These are phyloP conservation scores for Collichthys lucidus DNA, from an alignment of 2,113 vertebrate species.

Conservation along the genomic window DNA sequence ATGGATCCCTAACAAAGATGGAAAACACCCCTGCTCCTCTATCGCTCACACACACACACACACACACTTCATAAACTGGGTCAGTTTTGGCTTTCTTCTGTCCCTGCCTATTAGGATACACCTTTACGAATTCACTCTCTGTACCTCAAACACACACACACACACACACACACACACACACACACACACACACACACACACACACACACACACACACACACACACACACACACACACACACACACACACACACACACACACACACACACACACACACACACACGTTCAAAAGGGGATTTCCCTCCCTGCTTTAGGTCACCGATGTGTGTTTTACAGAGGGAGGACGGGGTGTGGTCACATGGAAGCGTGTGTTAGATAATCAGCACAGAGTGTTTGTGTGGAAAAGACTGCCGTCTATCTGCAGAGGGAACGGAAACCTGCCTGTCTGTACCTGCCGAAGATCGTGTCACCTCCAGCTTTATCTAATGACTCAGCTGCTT, in stretches of 20 bases:
- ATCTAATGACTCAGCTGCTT: slow-evolving; percentile 17
- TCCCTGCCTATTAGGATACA: slow-evolving; percentile 59
- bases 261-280: slow-evolving; percentile 16
- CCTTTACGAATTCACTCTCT: slow-evolving; percentile 38
- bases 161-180: neutral
- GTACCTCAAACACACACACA: slow-evolving; percentile 4
- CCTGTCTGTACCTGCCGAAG: slow-evolving; percentile 19
- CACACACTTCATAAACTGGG: slow-evolving; percentile 60
- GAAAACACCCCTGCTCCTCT: slow-evolving; percentile 64
- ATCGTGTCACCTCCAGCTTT: slow-evolving; percentile 15
- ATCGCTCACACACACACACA: slow-evolving; percentile 3
- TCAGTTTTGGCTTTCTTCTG: slow-evolving; percentile 52
- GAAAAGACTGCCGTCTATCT: slow-evolving; percentile 1
- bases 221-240: slow-evolving; percentile 18
- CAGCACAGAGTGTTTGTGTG: slow-evolving; percentile 2
- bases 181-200: slow-evolving; percentile 13
- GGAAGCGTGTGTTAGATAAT: slow-evolving; percentile 30
- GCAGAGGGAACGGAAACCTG: slow-evolving; percentile 3
- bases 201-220: slow-evolving; percentile 9
- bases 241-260: slow-evolving; percentile 13
- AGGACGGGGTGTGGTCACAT: slow-evolving; percentile 50
- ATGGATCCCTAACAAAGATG: slow-evolving; percentile 73
- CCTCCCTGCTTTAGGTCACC: slow-evolving; percentile 32
- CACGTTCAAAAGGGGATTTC: slow-evolving; percentile 72
- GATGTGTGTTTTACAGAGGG: slow-evolving; percentile 20